Evolutionary conservation across 2,888 invertebrate species (phyloP).

Genomic region (Nemotelus nigrinus): DNA sequence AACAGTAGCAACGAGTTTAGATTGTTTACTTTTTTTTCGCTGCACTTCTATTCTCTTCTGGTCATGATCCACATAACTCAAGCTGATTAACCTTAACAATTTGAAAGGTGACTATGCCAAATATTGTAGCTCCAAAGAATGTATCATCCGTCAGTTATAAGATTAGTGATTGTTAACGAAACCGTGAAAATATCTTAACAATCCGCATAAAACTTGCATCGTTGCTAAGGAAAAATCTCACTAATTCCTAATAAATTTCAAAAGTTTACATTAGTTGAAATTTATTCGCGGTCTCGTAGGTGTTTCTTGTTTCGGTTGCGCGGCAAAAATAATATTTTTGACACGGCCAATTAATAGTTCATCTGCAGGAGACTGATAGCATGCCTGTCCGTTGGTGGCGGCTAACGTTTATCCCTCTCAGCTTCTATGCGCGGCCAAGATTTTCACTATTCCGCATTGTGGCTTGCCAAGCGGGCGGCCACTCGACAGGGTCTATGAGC

Average conservation of each 20-base stretch:
- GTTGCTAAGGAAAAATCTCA: background rate
- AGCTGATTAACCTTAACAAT: too few species aligned
- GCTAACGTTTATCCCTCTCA: background rate
- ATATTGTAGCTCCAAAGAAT: too few species aligned
- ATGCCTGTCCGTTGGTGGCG: constrained; percentile 2
- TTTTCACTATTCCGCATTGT: background rate
- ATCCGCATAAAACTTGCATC: background rate
- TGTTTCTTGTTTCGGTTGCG: background rate
- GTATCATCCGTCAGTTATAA: too few species aligned
- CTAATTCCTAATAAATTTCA: constrained; percentile 14
- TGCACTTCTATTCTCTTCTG: too few species aligned
- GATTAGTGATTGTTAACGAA: background rate
- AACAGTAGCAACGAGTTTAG: too few species aligned
- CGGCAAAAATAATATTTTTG: constrained; percentile 4
- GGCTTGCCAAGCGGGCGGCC: background rate
- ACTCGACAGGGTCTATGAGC: background rate
- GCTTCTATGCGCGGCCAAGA: background rate
- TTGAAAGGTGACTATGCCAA: too few species aligned
- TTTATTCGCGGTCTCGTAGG: constrained; percentile 2
- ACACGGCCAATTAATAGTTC: constrained; percentile 27
- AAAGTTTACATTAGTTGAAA: constrained; percentile 17
- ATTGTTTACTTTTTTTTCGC: too few species aligned
- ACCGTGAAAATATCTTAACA: background rate
- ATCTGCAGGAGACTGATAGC: constrained; percentile 6
- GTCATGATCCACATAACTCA: too few species aligned